These are phyloP conservation scores for Semibalanus balanoides DNA, from an alignment of 1,140 invertebrate genomes.

Conservation along the genomic window DNA sequence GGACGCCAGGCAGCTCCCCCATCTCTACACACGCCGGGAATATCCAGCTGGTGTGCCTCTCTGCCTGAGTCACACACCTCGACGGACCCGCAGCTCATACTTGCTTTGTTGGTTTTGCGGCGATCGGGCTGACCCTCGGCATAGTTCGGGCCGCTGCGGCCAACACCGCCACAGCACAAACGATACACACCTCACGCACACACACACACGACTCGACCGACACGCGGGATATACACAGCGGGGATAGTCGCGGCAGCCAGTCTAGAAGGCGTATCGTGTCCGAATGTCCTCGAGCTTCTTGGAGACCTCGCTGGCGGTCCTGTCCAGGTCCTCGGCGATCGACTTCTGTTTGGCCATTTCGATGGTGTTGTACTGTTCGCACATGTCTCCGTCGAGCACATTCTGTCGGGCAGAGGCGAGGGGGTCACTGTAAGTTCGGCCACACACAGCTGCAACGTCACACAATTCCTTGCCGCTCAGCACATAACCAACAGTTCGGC, in stretches of 20 bases:
- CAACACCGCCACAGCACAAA: not conserved
- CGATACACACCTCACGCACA: not conserved
- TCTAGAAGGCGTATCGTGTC: constrained; percentile 85
- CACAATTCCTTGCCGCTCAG: no score
- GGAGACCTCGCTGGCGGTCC: constrained; percentile 88
- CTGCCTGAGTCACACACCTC: not conserved
- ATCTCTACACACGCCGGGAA: no score
- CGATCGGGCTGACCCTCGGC: no score
- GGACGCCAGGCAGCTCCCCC: no score
- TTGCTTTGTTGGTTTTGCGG: not conserved
- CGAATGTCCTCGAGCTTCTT: constrained; percentile 89
- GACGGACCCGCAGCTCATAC: no score
- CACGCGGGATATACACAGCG: not conserved
- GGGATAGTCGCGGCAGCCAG: not conserved
- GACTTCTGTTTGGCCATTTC: constrained; percentile 86
- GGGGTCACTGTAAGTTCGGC: no score
- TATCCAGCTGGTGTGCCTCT: not conserved
- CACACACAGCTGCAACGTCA: no score
- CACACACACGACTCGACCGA: not conserved
- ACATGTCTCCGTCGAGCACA: constrained; percentile 96
- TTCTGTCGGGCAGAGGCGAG: constrained; percentile 59
- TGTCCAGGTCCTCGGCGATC: constrained; percentile 84
- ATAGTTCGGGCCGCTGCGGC: not conserved
- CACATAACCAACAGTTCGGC: no score
- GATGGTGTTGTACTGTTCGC: constrained; percentile 96